These are phyloP conservation scores for Musca domestica DNA, from an alignment of 1,140 invertebrate genomes.

Conservation along the genomic window DNA sequence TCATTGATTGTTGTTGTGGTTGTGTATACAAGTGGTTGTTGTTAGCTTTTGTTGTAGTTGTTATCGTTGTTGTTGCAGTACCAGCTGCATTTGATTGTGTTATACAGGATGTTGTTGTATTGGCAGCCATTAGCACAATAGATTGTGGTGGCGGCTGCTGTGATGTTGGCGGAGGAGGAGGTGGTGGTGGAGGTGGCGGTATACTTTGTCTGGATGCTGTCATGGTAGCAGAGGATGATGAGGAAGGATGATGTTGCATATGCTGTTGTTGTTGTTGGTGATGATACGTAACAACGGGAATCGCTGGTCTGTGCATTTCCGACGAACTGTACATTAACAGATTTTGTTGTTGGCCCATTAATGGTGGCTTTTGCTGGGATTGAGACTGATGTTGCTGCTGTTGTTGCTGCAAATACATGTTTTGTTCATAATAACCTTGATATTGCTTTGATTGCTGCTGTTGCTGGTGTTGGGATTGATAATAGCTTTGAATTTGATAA, in stretches of 20 bases:
- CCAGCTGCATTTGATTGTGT: slow-evolving; percentile 21
- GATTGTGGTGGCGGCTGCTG: neutral
- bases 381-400: too few species aligned
- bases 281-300: neutral
- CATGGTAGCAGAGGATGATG: slow-evolving; percentile 23
- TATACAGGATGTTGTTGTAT: slow-evolving; percentile 7
- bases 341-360: slow-evolving; percentile 19
- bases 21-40: neutral
- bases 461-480: slow-evolving; percentile 27
- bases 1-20: neutral
- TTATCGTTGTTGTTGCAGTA: slow-evolving; percentile 21
- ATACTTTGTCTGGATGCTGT: slow-evolving; percentile 4
- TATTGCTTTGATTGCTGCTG: slow-evolving; percentile 25
- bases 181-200: slow-evolving; percentile 21
- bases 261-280: slow-evolving; percentile 25
- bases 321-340: neutral
- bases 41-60: slow-evolving; percentile 21
- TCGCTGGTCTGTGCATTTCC: slow-evolving; percentile 5
- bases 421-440: slow-evolving; percentile 20
- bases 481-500: slow-evolving; percentile 25
- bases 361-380: slow-evolving; percentile 1
- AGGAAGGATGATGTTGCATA: slow-evolving; percentile 21
- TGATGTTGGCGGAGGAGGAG: neutral
- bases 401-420: neutral
- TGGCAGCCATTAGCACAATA: neutral